Evolutionary conservation across 2,797 vertebrate species (phyloP), one percentile per base, ranked within the genome.

Genomic region (Muscicapa comitata): DNA sequence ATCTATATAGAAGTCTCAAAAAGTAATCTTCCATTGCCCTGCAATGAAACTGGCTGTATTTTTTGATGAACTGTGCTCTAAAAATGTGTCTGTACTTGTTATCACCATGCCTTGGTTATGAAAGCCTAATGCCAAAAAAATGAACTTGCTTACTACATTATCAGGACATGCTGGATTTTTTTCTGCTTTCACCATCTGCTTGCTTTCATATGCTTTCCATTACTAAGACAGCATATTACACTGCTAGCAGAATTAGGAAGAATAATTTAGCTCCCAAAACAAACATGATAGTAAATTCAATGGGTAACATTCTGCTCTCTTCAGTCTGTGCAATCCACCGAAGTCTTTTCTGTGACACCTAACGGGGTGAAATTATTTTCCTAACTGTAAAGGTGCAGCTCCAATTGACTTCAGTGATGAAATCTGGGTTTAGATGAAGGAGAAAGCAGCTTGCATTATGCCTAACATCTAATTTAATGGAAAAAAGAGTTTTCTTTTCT

Each of bases 111-210:
- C 94, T 93, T 79, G 81, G 86, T 96, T 94, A 96, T 96, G 94
- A 96, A 97, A 97, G 63, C 88, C 86, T 96, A 95, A 93, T 95
- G 95, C 94, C 97, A 97, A 92, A 96, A 96, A 97, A 95, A 96
- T 93, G 94, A 95, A 94, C 93, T 96, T 93, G 94, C 95, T 96
- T 96, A 95, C 95, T 96, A 96, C 88, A 90, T 94, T 97, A 97
- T 96, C 94, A 95, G 93, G 89, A 95, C 90, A 96, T 66, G 82
- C 95, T 92, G 82, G 0, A 2, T 78, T 87, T 96, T 91, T 97
- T 96, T 93, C 77, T 96, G 81, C 74, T 90, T 95, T 91, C 90
- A 93, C 96, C 96, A 97, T 97, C 96, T 97, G 96, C 94, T 96
- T 96, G 92, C 95, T 97, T 97, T 96, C 95, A 96, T 93, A 87